phyloP scores from a whole-genome alignment of 2,888 invertebrate species.

The Chloromyia formosa region DNA sequence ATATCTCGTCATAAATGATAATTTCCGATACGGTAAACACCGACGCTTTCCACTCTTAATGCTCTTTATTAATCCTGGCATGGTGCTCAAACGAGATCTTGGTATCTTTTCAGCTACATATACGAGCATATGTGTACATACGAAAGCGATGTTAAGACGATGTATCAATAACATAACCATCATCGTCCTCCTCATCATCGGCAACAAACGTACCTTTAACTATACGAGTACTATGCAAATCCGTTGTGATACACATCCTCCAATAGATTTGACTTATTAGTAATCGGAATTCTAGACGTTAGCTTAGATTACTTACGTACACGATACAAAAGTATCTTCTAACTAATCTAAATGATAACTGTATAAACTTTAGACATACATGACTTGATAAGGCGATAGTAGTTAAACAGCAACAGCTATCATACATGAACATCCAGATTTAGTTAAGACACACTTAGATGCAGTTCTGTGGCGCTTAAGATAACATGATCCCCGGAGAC shows the following conservation, averaged over 20 bases:
- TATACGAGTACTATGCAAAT: too few species aligned
- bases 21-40: constrained; percentile 41
- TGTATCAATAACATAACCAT: too few species aligned
- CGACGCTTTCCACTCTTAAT: constrained; percentile 5
- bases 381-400: neutral
- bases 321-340: constrained; percentile 3
- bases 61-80: constrained; percentile 25
- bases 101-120: neutral
- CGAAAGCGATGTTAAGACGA: neutral
- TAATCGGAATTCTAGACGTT: neutral
- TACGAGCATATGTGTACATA: neutral
- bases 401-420: neutral
- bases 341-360: constrained; percentile 15
- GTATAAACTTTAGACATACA: neutral
- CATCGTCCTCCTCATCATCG: too few species aligned
- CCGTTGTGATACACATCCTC: too few species aligned
- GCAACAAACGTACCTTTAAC: too few species aligned
- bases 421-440: neutral
- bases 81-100: constrained; percentile 23
- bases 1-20: constrained; percentile 44
- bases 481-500: constrained; percentile 8
- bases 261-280: constrained; percentile 5
- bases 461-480: constrained; percentile 17
- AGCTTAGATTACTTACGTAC: neutral
- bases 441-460: neutral